phyloP scores from a whole-genome alignment of 2,113 vertebrate genomes.

The Ursus arctos region DNA sequence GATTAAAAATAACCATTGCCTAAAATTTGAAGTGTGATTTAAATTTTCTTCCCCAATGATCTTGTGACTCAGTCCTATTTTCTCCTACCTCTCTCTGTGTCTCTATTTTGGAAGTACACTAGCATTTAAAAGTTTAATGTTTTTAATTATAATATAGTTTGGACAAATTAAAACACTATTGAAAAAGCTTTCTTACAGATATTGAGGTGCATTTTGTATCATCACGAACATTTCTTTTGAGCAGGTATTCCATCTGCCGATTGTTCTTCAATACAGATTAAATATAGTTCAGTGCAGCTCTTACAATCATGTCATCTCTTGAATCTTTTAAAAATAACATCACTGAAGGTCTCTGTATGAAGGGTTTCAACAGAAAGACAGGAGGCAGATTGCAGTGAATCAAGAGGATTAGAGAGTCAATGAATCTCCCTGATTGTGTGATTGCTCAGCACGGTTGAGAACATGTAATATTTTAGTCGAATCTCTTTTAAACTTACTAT shows the following conservation, averaged over 20 bases:
- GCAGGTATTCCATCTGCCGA: neutral
- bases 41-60: neutral
- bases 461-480: neutral
- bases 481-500: neutral
- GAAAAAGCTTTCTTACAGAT: neutral
- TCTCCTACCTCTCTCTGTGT: neutral
- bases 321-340: neutral
- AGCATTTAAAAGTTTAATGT: neutral
- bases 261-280: neutral
- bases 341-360: neutral
- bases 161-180: neutral
- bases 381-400: neutral
- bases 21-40: neutral
- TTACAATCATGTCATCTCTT: neutral
- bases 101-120: neutral
- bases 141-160: neutral
- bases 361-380: neutral
- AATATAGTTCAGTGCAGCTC: neutral
- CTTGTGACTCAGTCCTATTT: neutral
- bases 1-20: neutral
- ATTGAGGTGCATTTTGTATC: neutral
- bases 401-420: neutral
- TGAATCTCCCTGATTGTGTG: neutral
- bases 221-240: neutral
- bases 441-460: neutral